phyloP scores from a whole-genome alignment of 2,113 vertebrate genomes.

The Emydocephalus ijimae region DNA sequence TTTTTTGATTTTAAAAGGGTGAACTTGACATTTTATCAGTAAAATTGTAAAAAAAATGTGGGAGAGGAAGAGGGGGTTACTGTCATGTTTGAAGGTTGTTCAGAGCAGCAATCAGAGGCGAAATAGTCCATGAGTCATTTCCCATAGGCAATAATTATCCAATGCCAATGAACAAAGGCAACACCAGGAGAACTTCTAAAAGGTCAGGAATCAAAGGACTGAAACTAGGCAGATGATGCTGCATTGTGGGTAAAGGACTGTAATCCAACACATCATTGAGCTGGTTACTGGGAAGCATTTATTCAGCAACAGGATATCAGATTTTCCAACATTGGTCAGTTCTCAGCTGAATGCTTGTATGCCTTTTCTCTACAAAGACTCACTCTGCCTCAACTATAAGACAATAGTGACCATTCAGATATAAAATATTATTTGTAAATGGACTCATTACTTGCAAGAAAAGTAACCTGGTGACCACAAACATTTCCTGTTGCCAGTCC shows the following conservation, averaged over 20 bases:
- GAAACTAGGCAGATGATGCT: neutral
- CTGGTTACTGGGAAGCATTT: neutral
- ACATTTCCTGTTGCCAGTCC: neutral
- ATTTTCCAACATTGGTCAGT: neutral
- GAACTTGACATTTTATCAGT: neutral
- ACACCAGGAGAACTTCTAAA: neutral
- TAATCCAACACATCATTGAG: neutral
- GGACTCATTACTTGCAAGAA: neutral
- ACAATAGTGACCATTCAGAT: neutral
- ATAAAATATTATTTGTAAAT: neutral
- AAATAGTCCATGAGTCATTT: neutral
- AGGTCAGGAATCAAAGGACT: neutral
- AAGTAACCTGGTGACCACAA: neutral
- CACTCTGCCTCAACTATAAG: neutral
- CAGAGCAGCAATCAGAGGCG: neutral
- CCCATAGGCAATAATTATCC: neutral
- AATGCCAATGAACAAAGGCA: neutral
- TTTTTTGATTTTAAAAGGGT: neutral
- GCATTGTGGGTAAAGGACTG: neutral
- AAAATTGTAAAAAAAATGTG: neutral
- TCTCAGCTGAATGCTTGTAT: neutral
- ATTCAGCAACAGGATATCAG: neutral
- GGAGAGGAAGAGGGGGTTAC: neutral
- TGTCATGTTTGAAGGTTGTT: neutral
- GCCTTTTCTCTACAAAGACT: neutral